Percentiles rank a stretch among this genome's conserved stretches.
These are phyloP conservation scores for Eidolon helvum DNA, from an alignment of 2,113 vertebrate species.

Conservation along the genomic window DNA sequence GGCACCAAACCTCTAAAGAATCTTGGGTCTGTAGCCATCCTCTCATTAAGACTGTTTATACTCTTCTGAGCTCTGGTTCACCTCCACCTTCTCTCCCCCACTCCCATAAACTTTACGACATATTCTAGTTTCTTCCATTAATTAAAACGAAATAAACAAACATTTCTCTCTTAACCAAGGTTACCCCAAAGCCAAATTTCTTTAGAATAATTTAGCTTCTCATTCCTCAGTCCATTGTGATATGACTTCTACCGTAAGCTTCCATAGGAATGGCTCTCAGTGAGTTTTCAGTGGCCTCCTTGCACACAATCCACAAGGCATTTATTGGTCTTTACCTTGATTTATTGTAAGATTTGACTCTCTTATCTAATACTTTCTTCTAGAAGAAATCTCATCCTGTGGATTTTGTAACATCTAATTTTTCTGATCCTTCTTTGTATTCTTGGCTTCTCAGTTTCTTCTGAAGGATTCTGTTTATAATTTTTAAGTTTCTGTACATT, in stretches of 20 bases:
- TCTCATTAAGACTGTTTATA: background rate
- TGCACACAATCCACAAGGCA: background rate
- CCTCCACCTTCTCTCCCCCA: too few species aligned
- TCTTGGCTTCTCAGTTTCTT: background rate
- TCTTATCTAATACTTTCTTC: background rate
- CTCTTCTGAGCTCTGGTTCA: background rate
- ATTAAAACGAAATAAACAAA: background rate
- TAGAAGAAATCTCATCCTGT: background rate
- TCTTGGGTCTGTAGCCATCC: background rate
- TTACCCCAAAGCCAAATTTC: background rate
- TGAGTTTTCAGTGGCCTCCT: background rate
- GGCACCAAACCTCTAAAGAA: background rate
- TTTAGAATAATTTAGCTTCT: background rate
- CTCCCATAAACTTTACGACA: background rate
- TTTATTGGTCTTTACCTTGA: background rate
- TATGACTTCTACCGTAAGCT: background rate
- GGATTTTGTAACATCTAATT: background rate
- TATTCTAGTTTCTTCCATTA: background rate
- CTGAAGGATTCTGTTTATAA: background rate
- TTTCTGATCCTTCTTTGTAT: background rate
- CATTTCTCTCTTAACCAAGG: background rate
- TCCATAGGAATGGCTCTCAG: background rate
- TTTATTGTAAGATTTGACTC: background rate
- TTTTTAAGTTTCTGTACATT: background rate
- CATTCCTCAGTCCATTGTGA: background rate